A percentile compares a stretch with the other conserved stretches of the same genome.
Evolutionary conservation across 2,113 vertebrate species (phyloP).

Genomic region (Neoarius graeffei): DNA sequence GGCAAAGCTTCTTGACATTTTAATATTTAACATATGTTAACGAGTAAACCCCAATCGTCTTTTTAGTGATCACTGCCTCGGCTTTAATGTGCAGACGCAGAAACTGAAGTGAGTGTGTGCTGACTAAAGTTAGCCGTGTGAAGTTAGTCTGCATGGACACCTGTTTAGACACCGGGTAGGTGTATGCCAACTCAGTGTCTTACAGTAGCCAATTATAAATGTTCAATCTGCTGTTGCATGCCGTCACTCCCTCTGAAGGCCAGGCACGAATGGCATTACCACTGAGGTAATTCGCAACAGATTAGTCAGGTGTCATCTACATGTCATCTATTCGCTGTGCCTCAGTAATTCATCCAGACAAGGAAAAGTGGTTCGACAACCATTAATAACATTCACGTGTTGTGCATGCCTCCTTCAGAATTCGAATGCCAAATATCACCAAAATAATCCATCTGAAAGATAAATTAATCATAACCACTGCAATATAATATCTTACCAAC

Average conservation of each 20-base stretch:
- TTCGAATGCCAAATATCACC: neutral
- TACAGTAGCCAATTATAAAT: constrained; percentile 59
- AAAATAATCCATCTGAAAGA: neutral
- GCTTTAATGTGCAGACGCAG: neutral
- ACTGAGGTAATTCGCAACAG: constrained; percentile 49
- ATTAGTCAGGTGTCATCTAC: constrained; percentile 15
- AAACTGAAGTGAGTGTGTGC: neutral
- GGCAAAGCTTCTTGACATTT: neutral
- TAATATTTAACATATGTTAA: neutral
- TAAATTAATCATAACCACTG: neutral
- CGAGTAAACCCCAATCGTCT: neutral
- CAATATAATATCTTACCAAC: neutral
- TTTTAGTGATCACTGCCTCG: neutral
- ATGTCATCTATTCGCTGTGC: neutral
- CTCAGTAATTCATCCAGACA: constrained; percentile 16
- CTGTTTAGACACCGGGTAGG: constrained; percentile 45
- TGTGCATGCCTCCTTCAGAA: neutral
- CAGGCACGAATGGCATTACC: constrained; percentile 37
- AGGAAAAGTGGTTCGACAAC: neutral
- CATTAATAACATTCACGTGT: neutral
- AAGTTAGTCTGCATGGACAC: constrained; percentile 12
- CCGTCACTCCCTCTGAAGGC: constrained; percentile 36
- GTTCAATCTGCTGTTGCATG: constrained; percentile 54
- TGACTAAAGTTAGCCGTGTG: constrained; percentile 7
- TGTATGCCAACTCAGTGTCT: constrained; percentile 47